phyloP scores from a whole-genome alignment of 2,113 vertebrate species.

The Tyto alba region DNA sequence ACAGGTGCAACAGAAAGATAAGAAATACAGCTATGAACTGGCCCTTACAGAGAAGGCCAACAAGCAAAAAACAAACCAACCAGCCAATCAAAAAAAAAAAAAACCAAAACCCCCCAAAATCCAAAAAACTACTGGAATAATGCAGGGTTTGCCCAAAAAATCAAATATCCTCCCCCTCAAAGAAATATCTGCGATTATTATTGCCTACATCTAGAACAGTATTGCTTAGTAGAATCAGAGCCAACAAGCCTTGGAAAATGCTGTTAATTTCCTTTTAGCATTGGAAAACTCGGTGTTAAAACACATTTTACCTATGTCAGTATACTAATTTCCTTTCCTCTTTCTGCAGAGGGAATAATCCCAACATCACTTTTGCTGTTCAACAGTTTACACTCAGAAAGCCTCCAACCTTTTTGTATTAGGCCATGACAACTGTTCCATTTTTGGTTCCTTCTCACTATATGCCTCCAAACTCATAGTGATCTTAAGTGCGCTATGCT shows the following conservation, averaged over 20 bases:
- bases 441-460: not conserved
- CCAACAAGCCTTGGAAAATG: not conserved
- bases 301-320: not conserved
- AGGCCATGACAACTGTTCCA: not conserved
- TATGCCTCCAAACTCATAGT: accelerated
- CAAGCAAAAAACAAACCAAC: not conserved
- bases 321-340: not conserved
- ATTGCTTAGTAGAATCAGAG: not conserved
- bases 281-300: not conserved
- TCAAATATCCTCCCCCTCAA: not conserved
- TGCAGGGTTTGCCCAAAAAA: not conserved
- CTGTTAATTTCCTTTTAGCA: not conserved
- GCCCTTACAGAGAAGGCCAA: not conserved
- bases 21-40: not conserved
- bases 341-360: not conserved
- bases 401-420: not conserved
- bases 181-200: not conserved
- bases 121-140: not conserved
- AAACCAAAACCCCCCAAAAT: not conserved
- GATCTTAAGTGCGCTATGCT: not conserved
- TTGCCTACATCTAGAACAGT: not conserved
- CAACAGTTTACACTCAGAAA: not conserved
- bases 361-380: not conserved
- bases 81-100: not conserved
- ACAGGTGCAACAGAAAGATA: not conserved